Conservation (phyloP, 2,797 vertebrate species). For the Centroberyx gerrardi region DNA sequence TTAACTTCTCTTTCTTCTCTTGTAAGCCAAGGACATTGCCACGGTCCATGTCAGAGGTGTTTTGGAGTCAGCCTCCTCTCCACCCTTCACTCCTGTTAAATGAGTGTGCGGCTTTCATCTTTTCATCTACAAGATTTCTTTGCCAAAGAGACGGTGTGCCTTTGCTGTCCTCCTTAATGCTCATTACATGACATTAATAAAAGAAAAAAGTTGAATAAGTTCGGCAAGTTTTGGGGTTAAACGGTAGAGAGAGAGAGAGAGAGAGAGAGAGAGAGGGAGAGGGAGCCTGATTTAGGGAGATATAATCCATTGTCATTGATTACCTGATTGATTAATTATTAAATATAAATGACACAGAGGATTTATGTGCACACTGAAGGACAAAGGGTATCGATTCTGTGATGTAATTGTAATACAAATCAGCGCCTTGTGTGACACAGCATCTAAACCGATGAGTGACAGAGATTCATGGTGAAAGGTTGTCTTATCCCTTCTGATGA, state of each 20-base stretch:
- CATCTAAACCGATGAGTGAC: not conserved
- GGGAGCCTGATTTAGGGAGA: conserved; percentile 22
- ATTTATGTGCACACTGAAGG: conserved; percentile 62
- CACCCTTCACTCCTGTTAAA: not conserved
- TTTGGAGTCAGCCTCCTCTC: not conserved
- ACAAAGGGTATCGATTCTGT: conserved; percentile 50
- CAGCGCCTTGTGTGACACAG: conserved; percentile 22
- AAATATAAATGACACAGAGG: conserved; percentile 62
- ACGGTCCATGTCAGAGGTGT: not conserved
- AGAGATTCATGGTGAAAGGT: conserved; percentile 9
- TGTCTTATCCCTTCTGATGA: not conserved
- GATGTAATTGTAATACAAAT: conserved; percentile 70
- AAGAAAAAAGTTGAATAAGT: not conserved
- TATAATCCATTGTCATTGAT: conserved; percentile 64
- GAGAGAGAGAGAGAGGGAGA: not conserved
- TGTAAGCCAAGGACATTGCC: not conserved
- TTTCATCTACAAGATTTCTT: too few species aligned
- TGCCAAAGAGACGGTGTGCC: too few species aligned
- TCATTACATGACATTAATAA: not conserved
- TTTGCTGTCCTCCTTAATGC: too few species aligned
- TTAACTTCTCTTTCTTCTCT: not conserved
- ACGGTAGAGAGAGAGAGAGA: too few species aligned
- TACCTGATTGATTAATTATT: conserved; percentile 73
- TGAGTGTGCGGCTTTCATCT: too few species aligned
- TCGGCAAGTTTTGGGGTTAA: not conserved